Conservation (phyloP, 1,140 invertebrate species). For the Ctenoplectra terminalis region DNA sequence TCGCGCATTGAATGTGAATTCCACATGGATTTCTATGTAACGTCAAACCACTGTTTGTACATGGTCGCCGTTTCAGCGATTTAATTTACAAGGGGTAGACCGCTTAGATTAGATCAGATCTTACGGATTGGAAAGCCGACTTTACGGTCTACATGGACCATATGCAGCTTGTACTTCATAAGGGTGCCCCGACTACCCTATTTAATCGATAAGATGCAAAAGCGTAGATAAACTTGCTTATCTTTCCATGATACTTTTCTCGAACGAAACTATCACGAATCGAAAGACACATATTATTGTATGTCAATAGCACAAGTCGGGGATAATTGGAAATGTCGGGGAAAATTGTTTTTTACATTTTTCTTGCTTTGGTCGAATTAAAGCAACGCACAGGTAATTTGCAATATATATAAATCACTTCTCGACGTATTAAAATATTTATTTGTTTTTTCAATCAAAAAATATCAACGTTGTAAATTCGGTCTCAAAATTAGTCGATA, state of each 20-base stretch:
- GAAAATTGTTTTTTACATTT: no score
- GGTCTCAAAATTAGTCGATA: no score
- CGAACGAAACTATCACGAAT: neutral
- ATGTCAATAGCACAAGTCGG: no score
- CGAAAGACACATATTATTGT: no score
- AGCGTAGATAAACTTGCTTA: neutral
- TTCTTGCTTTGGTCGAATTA: no score
- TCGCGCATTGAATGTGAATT: slow-evolving; percentile 42
- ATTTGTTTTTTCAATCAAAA: no score
- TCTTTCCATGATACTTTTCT: slow-evolving; percentile 4
- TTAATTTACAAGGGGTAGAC: slow-evolving; percentile 70
- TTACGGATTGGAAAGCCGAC: slow-evolving; percentile 47
- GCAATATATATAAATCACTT: no score
- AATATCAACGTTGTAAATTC: no score
- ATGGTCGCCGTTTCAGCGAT: slow-evolving; percentile 52
- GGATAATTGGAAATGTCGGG: no score
- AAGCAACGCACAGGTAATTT: no score
- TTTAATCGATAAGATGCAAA: slow-evolving; percentile 36
- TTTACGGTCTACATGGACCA: slow-evolving; percentile 53
- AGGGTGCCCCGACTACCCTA: slow-evolving; percentile 34
- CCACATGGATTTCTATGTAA: slow-evolving; percentile 61
- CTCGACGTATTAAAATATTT: no score
- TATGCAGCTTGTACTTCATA: slow-evolving; percentile 60
- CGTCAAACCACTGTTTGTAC: slow-evolving; percentile 67
- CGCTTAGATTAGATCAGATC: slow-evolving; percentile 67